Evolutionary conservation across 2,888 invertebrate genomes (phyloP).

Genomic region (Zeuzera pyrina): DNA sequence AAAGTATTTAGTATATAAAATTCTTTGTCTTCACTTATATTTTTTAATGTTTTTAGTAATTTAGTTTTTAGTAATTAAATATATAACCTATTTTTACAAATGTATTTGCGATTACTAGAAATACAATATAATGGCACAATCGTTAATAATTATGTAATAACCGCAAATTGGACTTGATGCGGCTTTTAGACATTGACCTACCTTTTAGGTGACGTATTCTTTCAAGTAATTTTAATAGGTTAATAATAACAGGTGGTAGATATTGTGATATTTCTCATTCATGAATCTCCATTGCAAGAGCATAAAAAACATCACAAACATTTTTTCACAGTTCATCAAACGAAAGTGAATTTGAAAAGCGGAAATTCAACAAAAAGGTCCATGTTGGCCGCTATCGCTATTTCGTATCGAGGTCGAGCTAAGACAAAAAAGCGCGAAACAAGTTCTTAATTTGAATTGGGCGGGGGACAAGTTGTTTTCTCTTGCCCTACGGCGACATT

Average conservation of each 20-base stretch:
- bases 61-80: no score
- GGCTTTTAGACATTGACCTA: no score
- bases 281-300: not conserved
- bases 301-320: constrained; percentile 1
- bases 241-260: not conserved
- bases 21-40: no score
- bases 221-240: no score
- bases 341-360: constrained; percentile 44
- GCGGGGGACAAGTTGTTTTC: constrained; percentile 50
- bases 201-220: no score
- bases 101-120: no score
- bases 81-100: no score
- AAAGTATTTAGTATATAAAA: no score
- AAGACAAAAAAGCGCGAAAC: constrained; percentile 45
- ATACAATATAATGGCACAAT: no score
- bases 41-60: no score
- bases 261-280: not conserved
- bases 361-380: constrained; percentile 37
- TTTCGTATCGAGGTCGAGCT: constrained; percentile 42
- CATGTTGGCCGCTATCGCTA: constrained; percentile 15
- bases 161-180: no score
- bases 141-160: no score
- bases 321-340: constrained; percentile 29
- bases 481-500: constrained; percentile 30
- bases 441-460: constrained; percentile 51